Evolutionary conservation across 2,797 vertebrate species (phyloP), one percentile per base, ranked within the genome.

Genomic region (Dendrocincla fuliginosa): DNA sequence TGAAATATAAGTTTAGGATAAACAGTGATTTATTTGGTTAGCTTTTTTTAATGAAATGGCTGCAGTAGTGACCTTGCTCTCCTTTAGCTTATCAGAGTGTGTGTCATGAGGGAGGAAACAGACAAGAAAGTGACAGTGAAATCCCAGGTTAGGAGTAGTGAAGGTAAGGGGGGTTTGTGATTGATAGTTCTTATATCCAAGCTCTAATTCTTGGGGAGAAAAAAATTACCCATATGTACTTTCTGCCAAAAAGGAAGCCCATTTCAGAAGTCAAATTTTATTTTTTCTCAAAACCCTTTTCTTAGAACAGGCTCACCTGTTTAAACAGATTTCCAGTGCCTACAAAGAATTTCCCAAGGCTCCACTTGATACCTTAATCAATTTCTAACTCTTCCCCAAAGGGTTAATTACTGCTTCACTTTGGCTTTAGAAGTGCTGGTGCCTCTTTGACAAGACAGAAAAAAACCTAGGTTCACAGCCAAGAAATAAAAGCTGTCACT

Each of bases 401-500:
- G 83, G 10, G 41, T 84, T 95, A 80, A 49, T 33, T 23, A 8
- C 1, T 6, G 9, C 9, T 90, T 7, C 25, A 67, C 11, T 84
- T 59, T 68, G 22, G 6, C 18, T 87, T 91, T 77, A 87, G 25
- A 80, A 57, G 16, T 70, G 13, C 30, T 85, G 44, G 74, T 49
- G 16, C 67, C 20, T 42, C 64, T 90, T 90, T 75, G 41, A 77
- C 37, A 89, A 71, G 41, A 63, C 18, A 60, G 53, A 77, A 80
- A 70, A 52, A 52, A 25, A 33, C 37, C 10, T 50, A 18, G 49
- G 64, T 88, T 90, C 67, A 65, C 2, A 13, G 7, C 17, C 41
- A 57, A 75, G 53, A 94, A 92, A 87, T 80, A 18, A 85, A 89
- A 91, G 35, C 28, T 87, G 56, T 82, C 68, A 42, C 27, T 68